These are phyloP conservation scores for Neodiprion pinetum DNA, from an alignment of 1,140 invertebrate genomes.

Conservation along the genomic window DNA sequence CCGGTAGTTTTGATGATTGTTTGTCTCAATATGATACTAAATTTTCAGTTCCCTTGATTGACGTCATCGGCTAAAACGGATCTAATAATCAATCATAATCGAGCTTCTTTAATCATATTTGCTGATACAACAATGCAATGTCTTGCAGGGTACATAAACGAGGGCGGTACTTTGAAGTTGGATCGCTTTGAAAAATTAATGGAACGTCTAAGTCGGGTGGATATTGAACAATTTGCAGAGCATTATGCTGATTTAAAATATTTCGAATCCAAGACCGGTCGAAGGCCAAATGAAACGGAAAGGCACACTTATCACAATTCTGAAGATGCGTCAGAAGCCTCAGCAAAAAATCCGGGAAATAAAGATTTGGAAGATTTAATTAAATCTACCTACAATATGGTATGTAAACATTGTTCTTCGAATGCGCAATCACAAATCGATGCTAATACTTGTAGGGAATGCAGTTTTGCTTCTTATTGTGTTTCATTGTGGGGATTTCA, in stretches of 20 bases:
- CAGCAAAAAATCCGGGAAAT: conserved; percentile 36
- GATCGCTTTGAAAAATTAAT: conserved; percentile 88
- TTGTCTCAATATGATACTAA: conserved; percentile 11
- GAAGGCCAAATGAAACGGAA: conserved; percentile 51
- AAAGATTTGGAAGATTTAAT: conserved; percentile 69
- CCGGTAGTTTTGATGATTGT: not conserved
- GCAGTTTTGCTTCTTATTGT: no score
- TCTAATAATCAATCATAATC: no score
- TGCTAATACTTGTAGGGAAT: no score
- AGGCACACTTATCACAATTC: conserved; percentile 35
- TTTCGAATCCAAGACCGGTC: conserved; percentile 78
- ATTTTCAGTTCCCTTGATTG: not conserved
- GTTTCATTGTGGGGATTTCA: no score
- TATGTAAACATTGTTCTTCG: conserved; percentile 44
- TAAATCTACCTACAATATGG: conserved; percentile 66
- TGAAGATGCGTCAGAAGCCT: conserved; percentile 29
- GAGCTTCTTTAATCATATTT: no score
- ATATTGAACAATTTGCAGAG: conserved; percentile 86
- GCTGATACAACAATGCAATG: no score
- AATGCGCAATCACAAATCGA: not conserved
- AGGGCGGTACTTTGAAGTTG: conserved; percentile 85
- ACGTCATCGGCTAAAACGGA: no score
- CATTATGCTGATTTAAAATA: conserved; percentile 86
- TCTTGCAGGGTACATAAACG: conserved; percentile 88
- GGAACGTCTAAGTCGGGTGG: conserved; percentile 77